Evolutionary conservation across 92 coral and sea anemone species (phyloP).

Genomic region (Epizoanthus scotinus): DNA sequence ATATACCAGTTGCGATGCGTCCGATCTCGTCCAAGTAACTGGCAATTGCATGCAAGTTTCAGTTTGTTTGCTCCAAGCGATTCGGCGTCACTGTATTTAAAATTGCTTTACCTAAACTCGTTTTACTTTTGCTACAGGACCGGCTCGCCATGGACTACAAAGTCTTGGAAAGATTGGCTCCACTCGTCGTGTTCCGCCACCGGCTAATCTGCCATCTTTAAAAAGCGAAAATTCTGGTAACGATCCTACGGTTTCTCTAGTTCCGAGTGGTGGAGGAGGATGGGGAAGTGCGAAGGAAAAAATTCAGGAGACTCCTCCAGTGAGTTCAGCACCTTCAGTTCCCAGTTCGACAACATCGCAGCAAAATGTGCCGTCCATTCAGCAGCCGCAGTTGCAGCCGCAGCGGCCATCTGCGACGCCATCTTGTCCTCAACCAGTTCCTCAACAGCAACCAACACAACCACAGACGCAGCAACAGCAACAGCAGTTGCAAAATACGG

Average conservation of each 20-base stretch:
- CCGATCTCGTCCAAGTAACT: neutral
- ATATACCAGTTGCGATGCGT: slow-evolving; percentile 32
- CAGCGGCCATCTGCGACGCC: slow-evolving; percentile 94
- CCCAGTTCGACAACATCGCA: slow-evolving; percentile 71
- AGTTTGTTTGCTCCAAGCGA: neutral
- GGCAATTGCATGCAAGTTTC: slow-evolving; percentile 5
- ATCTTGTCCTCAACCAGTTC: slow-evolving; percentile 65
- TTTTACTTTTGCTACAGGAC: slow-evolving; percentile 56
- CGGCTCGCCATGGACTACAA: slow-evolving; percentile 99
- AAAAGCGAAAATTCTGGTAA: slow-evolving; percentile 99
- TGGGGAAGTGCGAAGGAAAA: slow-evolving; percentile 99
- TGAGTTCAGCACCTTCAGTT: slow-evolving; percentile 58
- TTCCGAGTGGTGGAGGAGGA: slow-evolving; percentile 99
- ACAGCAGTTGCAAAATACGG: slow-evolving; percentile 85
- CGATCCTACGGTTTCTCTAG: slow-evolving; percentile 99
- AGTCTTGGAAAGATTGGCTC: slow-evolving; percentile 99
- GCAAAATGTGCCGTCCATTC: slow-evolving; percentile 73
- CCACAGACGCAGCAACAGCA: slow-evolving; percentile 59
- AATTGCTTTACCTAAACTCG: neutral
- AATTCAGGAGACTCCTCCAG: slow-evolving; percentile 59
- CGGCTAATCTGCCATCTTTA: slow-evolving; percentile 98
- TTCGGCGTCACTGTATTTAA: neutral
- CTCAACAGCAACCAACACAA: slow-evolving; percentile 64
- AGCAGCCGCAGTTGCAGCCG: slow-evolving; percentile 97
- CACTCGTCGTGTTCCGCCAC: slow-evolving; percentile 99